Evolutionary conservation across 2,888 invertebrate species (phyloP).

Genomic region (Campoplex nolae): DNA sequence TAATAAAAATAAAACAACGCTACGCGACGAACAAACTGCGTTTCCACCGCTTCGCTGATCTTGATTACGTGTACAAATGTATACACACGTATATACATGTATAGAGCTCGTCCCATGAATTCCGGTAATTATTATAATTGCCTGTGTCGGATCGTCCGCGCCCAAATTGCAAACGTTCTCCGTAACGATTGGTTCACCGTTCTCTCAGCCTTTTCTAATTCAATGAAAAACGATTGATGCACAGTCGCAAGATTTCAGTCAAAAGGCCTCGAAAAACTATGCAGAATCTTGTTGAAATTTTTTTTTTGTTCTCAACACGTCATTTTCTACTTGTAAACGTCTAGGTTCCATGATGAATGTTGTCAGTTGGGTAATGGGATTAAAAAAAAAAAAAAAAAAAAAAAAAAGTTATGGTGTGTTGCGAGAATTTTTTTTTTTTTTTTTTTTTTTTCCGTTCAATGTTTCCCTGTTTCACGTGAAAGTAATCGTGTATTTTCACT

Average conservation of each 20-base stretch:
- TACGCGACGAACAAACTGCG: slow-evolving; percentile 65
- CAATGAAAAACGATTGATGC: slow-evolving; percentile 10
- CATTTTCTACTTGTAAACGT: too few relatives aligned
- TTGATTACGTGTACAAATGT: slow-evolving; percentile 62
- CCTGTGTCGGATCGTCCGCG: slow-evolving; percentile 71
- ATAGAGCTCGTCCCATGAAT: slow-evolving; percentile 79
- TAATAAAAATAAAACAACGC: slow-evolving; percentile 15
- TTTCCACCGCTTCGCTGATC: slow-evolving; percentile 74
- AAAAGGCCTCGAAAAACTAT: too few relatives aligned
- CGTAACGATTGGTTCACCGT: slow-evolving; percentile 44
- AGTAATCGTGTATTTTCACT: background rate
- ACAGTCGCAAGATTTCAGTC: too few relatives aligned
- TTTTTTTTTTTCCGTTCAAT: background rate
- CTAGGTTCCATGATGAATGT: too few relatives aligned
- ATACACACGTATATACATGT: slow-evolving; percentile 36
- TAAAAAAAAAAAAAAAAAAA: too few relatives aligned
- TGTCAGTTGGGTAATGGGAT: background rate
- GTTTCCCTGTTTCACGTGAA: background rate
- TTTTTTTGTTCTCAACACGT: too few relatives aligned
- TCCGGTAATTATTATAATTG: slow-evolving; percentile 83
- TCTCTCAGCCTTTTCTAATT: slow-evolving; percentile 7
- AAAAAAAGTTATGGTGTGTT: background rate
- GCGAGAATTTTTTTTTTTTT: background rate
- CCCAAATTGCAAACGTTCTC: slow-evolving; percentile 78
- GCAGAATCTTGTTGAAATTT: too few relatives aligned